Base-by-base conservation (phyloP, 1,140 invertebrate genomes). In the Cotesia chilonis region DNA sequence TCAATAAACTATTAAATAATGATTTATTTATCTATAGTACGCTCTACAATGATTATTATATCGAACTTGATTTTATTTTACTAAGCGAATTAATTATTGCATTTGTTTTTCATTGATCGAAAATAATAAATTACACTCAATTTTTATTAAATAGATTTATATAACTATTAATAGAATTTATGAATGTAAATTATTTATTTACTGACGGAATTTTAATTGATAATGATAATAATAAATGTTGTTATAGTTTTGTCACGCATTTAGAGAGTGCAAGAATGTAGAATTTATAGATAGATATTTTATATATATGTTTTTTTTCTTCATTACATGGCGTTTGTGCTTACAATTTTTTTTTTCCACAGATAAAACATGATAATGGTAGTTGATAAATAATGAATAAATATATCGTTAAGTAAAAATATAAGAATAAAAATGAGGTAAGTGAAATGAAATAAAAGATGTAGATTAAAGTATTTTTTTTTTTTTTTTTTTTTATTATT, bases 21-120 rank as follows among this genome's bases (percentile, higher is more conserved):
- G 41, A 63, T 52, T 63, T 51, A 70, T 61, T 52, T 36, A 52
- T 55, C 52, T 2, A 20, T 61, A 10, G 9, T 12, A 28, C 14
- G 28, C 59, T 68, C 14, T 57, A 70, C 36, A 55, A 68, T 66
- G 57, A 68, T 72, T 54, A 67, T 61, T 38, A 68, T 73, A 73
- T 73, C 71, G 71, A 73, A 73, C 71, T 73, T 73, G 65, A 73
- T 73, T 73, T 68, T n/a, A 57, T 67, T 72, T 68, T 51, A n/a
- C 41, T 12, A 60, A 63, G 17, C 41, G 51, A 41, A 14, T 70
- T 64, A 47, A 38, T 35, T 64, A 41, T 55, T 54, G 47, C 61
- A 52, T 70, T 54, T 37, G 9, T 61, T 52, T 64, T 10, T 57
- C 28, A 61, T 61, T 35, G 10, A 61, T 28, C 59, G 35, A 28